These are phyloP conservation scores for Philhelius pedissequus DNA, from an alignment of 2,888 invertebrate genomes.

Conservation along the genomic window DNA sequence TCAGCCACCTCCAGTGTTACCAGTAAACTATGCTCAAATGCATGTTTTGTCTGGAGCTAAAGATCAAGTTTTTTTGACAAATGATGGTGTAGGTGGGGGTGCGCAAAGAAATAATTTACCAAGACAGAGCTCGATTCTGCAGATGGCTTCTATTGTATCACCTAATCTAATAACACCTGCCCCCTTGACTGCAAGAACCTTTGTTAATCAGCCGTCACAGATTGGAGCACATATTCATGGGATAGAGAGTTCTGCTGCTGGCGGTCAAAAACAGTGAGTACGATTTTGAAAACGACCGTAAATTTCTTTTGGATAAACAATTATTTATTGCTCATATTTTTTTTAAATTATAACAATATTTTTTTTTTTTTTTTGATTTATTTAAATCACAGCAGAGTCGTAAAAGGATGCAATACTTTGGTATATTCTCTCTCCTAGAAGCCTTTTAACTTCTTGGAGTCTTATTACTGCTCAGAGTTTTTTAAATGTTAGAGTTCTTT, in stretches of 20 bases:
- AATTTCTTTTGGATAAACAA: too few species aligned
- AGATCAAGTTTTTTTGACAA: conserved; percentile 39
- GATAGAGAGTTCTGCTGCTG: conserved; percentile 34
- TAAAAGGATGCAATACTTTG: too few species aligned
- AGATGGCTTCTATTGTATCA: conserved; percentile 17
- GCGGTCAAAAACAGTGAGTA: conserved; percentile 65
- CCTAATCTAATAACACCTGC: conserved; percentile 25
- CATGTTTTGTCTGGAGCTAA: conserved; percentile 55
- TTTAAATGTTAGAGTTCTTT: too few species aligned
- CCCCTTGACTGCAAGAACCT: conserved; percentile 69
- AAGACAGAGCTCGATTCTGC: conserved; percentile 33
- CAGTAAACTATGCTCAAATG: conserved; percentile 51
- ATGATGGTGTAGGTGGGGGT: conserved; percentile 28
- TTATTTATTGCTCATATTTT: background rate
- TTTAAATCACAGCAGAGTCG: too few species aligned
- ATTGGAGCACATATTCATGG: conserved; percentile 36
- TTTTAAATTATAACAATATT: background rate
- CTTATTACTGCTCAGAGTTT: too few species aligned
- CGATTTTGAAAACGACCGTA: conserved; percentile 6
- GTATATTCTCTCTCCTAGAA: too few species aligned
- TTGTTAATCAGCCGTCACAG: conserved; percentile 60
- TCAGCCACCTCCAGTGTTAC: conserved; percentile 67
- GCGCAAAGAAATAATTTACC: conserved; percentile 21
- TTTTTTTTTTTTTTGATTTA: background rate
- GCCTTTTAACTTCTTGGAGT: too few species aligned